phyloP scores from a whole-genome alignment of 37 sponge, comb jelly and placozoan species.

The Haliclona indistincta region DNA sequence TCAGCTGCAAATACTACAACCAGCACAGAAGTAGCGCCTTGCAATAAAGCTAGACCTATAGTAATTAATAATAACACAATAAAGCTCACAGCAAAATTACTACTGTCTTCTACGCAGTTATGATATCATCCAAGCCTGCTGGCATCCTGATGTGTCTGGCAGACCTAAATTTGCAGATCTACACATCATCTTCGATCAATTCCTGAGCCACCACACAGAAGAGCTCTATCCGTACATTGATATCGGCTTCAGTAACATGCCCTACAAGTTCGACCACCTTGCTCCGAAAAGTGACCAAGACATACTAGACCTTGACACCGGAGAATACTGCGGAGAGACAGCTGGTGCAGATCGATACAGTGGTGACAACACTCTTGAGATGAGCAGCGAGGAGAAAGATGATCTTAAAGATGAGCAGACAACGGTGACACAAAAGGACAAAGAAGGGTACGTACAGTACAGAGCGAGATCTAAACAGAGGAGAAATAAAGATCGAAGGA shows the following conservation, averaged over 20 bases:
- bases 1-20: background rate
- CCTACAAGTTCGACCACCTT: constrained; percentile 6
- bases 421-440: background rate
- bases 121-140: constrained; percentile 59
- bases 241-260: background rate
- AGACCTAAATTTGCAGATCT: constrained; percentile 54
- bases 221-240: constrained; percentile 31
- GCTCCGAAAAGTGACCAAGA: background rate
- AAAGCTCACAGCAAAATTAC: background rate
- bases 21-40: background rate
- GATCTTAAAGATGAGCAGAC: background rate
- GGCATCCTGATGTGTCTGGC: constrained; percentile 23
- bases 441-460: too few relatives aligned
- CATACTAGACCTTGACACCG: background rate
- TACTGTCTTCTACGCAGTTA: constrained; percentile 28
- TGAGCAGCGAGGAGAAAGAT: background rate
- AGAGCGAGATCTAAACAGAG: too few relatives aligned
- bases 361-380: too few relatives aligned
- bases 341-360: background rate
- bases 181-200: constrained; percentile 23
- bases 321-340: too few relatives aligned
- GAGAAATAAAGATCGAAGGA: too few relatives aligned
- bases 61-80: background rate
- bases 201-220: constrained; percentile 11
- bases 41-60: background rate